A percentile compares a stretch with the other conserved stretches of the same genome.
phyloP scores from a whole-genome alignment of 2,888 invertebrate species.

The Steromphala cineraria region DNA sequence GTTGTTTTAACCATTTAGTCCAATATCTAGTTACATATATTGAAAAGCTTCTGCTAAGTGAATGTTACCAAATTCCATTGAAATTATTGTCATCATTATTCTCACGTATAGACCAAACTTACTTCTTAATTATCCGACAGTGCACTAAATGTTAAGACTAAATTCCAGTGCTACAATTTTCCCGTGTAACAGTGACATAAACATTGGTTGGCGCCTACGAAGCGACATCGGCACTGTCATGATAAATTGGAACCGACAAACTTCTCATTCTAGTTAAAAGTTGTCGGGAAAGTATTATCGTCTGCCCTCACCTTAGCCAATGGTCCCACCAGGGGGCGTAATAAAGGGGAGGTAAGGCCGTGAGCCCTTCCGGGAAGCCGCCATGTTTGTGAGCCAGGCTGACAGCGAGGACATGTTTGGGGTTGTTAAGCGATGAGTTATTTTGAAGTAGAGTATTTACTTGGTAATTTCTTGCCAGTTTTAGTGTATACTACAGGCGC shows the following conservation, averaged over 20 bases:
- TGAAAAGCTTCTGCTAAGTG: too few species aligned
- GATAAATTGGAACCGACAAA: constrained; percentile 1
- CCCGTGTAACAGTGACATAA: too few species aligned
- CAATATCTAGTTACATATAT: too few species aligned
- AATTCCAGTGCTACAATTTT: too few species aligned
- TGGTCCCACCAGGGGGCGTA: constrained; percentile 7
- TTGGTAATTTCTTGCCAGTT: constrained; percentile 6
- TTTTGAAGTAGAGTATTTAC: not conserved
- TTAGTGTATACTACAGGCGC: constrained; percentile 6
- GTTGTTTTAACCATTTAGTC: too few species aligned
- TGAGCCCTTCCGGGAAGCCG: not conserved
- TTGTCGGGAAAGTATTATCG: not conserved
- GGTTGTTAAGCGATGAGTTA: not conserved
- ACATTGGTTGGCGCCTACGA: not conserved
- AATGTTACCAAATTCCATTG: too few species aligned
- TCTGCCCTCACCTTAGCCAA: constrained; percentile 1
- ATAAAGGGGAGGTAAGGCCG: constrained; percentile 2
- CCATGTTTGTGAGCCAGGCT: not conserved
- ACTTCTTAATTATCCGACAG: too few species aligned
- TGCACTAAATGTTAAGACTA: too few species aligned
- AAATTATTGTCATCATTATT: too few species aligned
- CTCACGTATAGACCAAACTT: too few species aligned
- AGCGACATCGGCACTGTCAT: not conserved
- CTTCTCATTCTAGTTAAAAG: not conserved
- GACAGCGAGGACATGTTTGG: not conserved